Base-by-base conservation (phyloP, 2,113 vertebrate species). In the Dasyprocta punctata region DNA sequence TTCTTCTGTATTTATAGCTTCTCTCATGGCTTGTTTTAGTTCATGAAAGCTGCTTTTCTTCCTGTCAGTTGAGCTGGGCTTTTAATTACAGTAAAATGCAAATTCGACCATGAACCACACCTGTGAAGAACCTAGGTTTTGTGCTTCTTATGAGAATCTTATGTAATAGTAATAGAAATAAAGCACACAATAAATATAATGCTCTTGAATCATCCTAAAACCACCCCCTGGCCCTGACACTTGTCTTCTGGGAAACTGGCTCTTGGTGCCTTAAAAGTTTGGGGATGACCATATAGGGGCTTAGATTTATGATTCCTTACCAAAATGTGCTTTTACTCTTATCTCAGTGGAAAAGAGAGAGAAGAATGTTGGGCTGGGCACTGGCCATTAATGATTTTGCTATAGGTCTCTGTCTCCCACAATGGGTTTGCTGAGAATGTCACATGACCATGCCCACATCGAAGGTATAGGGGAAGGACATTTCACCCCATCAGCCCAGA, bases 61-160 rank as follows among this genome's bases (percentile, higher is more conserved):
- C 7, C 41, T 77, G 73, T 16, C 73, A 47, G 41, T 7, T 47
- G 12, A 30, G 10, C 5, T 47, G 73, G 12, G 73, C 38, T 30
- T 77, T 30, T 30, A 26, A 47, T 47, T 7, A 77, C 12, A 28
- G 24, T 30, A 47, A 26, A 77, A 47, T 30, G 26, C 44, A 77
- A 16, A 47, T 30, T 24, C n/a, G 41, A 24, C 6, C 1, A 0
- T 47, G 7, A 30, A 26, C 41, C 7, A 24, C 11, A 12, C 5
- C 41, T 77, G 41, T 47, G 73, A 47, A 77, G 13, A 26, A 47
- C 30, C 26, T 47, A 30, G 41, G 44, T 30, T 30, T 77, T 77
- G 73, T 16, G 12, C 24, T 47, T 16, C 5, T 28, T 16, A 28
- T 7, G 26, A 47, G 73, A 77, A 77, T 47, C 73, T 47, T 77